Base-by-base conservation (phyloP, 1,140 invertebrate species). In the Anoplolepis gracilipes region DNA sequence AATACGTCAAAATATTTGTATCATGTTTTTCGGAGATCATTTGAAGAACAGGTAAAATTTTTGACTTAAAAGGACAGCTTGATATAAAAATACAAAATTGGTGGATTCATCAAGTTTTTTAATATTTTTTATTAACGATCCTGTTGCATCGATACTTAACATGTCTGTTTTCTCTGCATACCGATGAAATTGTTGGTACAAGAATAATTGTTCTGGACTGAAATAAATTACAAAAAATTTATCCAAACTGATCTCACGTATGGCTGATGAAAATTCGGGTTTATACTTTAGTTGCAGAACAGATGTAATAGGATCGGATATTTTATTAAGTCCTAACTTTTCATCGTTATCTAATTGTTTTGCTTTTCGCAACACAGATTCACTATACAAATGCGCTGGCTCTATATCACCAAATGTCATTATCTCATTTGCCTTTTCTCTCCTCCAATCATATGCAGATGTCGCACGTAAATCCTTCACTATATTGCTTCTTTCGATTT, bases 161-260 rank as follows among this genome's bases (percentile, higher is more conserved):
- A 72, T 55, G 4, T 22, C 69, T n/a, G 6, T 72, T 72, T 55
- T 72, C 2, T 72, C 49, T 1, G 25, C 16, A 33, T 72, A 28
- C 3, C 19, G 19, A 33, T 72, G 0, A 30, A n/a, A 72, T 33
- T 55, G 1, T 53, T 72, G 25, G 5, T 72, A 72, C 33, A 72
- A 53, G 33, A 72, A 72, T 70, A 70, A 70, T n/a, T 70, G 42
- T 30, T 70, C 39, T 13, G 25, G 42, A 46, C 13, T 70, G 16
- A 70, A 70, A 49, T 70, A 70, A 16, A 70, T 70, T 49, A 70
- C 42, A 70, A 46, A 70, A 70, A 70, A 70, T 25, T 70, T 70
- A 5, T 70, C 39, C 2, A 70, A 28, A 10, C 39, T 42, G 16
- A 70, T 49, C 30, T 70, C 65, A 13, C 39, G 22, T 16, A 69